Percentiles rank a stretch among this genome's conserved stretches.
Evolutionary conservation across 2,797 vertebrate species (phyloP).

Genomic region (Tangara arthus): DNA sequence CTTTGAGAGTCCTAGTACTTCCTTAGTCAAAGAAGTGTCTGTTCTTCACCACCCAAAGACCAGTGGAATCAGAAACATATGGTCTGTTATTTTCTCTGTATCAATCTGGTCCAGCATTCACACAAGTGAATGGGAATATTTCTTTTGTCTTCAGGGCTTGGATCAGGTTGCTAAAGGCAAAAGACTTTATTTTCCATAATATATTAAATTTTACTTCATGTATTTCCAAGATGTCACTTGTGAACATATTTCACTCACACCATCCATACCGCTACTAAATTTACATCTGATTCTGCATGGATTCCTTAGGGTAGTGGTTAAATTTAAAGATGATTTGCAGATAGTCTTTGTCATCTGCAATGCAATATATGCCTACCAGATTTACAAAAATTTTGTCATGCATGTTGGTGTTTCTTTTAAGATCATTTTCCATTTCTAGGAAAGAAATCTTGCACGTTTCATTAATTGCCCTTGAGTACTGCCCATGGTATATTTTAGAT

Average conservation of each 20-base stretch:
- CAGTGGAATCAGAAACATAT: conserved; percentile 12
- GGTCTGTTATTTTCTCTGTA: neutral
- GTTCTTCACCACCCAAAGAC: neutral
- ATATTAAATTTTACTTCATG: neutral
- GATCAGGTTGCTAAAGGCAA: neutral
- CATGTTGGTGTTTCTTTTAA: neutral
- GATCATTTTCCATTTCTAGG: neutral
- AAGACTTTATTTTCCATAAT: neutral
- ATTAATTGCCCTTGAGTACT: neutral
- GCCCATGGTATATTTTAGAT: neutral
- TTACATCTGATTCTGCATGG: neutral
- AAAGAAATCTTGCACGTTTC: neutral
- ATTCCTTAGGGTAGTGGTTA: neutral
- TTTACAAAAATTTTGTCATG: neutral
- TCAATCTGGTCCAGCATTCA: neutral
- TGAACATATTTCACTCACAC: neutral
- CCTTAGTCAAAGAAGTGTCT: neutral
- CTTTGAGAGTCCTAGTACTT: neutral
- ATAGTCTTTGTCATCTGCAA: neutral
- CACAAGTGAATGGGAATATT: neutral
- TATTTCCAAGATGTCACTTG: neutral
- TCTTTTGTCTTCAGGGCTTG: neutral
- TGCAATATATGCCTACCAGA: neutral
- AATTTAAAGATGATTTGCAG: neutral
- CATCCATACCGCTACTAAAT: neutral